Percentiles rank a stretch among this genome's conserved stretches.
Conservation (phyloP, 1,140 invertebrate species). For the Scaptomyza hsui region DNA sequence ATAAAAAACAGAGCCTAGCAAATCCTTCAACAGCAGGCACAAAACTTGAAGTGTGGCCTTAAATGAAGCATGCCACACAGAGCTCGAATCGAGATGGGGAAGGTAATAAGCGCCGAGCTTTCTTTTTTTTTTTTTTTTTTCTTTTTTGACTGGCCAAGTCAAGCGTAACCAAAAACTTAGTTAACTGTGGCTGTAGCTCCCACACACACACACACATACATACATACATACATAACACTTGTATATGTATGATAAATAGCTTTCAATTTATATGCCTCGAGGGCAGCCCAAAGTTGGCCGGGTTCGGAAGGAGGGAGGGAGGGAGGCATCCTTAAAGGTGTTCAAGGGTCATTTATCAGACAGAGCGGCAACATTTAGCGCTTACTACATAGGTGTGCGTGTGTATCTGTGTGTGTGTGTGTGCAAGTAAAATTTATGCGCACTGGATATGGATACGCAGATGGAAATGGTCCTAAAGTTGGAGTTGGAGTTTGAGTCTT, state of each 20-base stretch:
- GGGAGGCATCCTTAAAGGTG: slow-evolving; percentile 66
- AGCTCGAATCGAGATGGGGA: neutral
- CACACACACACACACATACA: slow-evolving; percentile 39
- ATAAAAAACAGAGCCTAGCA: slow-evolving; percentile 49
- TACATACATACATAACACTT: slow-evolving; percentile 23
- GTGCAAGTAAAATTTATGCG: slow-evolving; percentile 54
- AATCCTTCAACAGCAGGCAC: slow-evolving; percentile 36
- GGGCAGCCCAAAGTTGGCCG: slow-evolving; percentile 61
- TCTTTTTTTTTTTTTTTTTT: slow-evolving; percentile 4
- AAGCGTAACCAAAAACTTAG: slow-evolving; percentile 78
- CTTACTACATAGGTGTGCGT: slow-evolving; percentile 50
- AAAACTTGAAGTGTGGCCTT: slow-evolving; percentile 62
- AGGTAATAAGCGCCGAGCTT: slow-evolving; percentile 60
- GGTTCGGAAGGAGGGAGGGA: neutral
- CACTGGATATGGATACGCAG: slow-evolving; percentile 35
- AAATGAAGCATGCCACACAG: slow-evolving; percentile 66
- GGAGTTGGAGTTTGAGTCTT: neutral
- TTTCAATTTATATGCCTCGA: slow-evolving; percentile 80
- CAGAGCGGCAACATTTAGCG: slow-evolving; percentile 79
- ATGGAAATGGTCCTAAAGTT: neutral
- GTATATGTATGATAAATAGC: slow-evolving; percentile 79
- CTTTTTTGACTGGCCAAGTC: slow-evolving; percentile 40
- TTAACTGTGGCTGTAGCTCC: slow-evolving; percentile 50
- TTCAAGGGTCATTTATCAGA: slow-evolving; percentile 82
- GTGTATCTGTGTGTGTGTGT: slow-evolving; percentile 41